These are phyloP conservation scores for Tenthredo amoena DNA, from an alignment of 2,888 invertebrate genomes.

Conservation along the genomic window DNA sequence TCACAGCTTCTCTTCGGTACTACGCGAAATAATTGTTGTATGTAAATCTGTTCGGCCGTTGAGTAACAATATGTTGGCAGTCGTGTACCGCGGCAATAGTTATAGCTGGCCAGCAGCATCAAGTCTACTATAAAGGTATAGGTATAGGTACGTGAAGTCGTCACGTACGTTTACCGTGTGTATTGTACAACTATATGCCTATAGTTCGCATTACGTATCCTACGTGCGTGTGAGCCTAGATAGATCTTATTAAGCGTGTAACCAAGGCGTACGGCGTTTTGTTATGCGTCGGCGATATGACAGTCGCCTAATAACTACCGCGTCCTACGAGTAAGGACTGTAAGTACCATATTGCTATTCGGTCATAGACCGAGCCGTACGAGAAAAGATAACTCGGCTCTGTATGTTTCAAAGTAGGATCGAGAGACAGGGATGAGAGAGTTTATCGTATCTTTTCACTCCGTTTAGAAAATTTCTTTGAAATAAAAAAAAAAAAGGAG, in stretches of 20 bases:
- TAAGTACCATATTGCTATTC: not conserved
- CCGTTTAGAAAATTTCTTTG: too few relatives aligned
- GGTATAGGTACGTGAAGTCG: not conserved
- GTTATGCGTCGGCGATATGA: conserved; percentile 34
- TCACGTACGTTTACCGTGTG: not conserved
- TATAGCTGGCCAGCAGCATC: too few relatives aligned
- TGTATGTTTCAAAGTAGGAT: not conserved
- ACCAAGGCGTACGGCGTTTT: not conserved
- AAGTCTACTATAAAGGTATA: too few relatives aligned
- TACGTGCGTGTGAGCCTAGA: conserved; percentile 29
- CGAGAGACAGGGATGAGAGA: not conserved
- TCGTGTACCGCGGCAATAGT: too few relatives aligned
- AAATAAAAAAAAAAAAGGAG: too few relatives aligned
- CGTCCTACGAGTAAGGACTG: not conserved
- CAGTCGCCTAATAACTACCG: conserved; percentile 7
- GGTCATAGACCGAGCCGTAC: not conserved
- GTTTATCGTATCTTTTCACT: too few relatives aligned
- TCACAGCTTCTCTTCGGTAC: too few relatives aligned
- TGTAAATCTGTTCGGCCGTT: too few relatives aligned
- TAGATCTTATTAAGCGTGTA: conserved; percentile 28
- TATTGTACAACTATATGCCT: not conserved
- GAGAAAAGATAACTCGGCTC: not conserved
- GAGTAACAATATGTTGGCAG: too few relatives aligned
- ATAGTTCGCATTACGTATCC: not conserved
- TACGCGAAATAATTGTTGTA: too few relatives aligned